phyloP scores from a whole-genome alignment of 2,113 vertebrate species.

The Lophius piscatorius region DNA sequence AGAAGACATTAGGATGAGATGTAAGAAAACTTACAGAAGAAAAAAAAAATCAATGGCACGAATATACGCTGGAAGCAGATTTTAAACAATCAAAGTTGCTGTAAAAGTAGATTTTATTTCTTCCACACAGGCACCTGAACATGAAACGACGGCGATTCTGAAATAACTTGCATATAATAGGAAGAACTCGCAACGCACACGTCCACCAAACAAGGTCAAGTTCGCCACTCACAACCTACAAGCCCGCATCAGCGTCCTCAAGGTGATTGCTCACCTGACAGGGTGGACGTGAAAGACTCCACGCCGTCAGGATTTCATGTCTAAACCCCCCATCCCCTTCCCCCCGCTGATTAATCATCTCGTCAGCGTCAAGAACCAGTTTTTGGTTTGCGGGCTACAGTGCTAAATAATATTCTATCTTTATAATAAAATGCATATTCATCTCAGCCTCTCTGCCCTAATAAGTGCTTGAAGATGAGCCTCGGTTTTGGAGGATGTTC shows the following conservation, averaged over 20 bases:
- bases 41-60: constrained; percentile 59
- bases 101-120: constrained; percentile 42
- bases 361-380: constrained; percentile 55
- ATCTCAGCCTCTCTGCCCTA: constrained; percentile 48
- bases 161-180: constrained; percentile 76
- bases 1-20: constrained; percentile 34
- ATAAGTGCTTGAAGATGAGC: constrained; percentile 66
- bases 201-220: constrained; percentile 26
- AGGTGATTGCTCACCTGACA: constrained; percentile 67
- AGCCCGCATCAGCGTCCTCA: constrained; percentile 55
- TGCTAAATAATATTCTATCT: constrained; percentile 44
- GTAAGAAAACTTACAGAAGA: constrained; percentile 34
- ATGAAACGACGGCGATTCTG: constrained; percentile 40
- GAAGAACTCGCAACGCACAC: constrained; percentile 61
- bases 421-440: constrained; percentile 71
- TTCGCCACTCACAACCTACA: constrained; percentile 47
- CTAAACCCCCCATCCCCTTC: constrained; percentile 1
- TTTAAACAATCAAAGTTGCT: constrained; percentile 70
- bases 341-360: constrained; percentile 36
- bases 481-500: constrained; percentile 25
- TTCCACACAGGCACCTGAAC: constrained; percentile 75
- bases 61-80: constrained; percentile 69
- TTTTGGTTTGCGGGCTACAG: constrained; percentile 75
- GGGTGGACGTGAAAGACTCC: constrained; percentile 30
- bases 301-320: constrained; percentile 40